Conservation (phyloP, 2,113 vertebrate species). For the Piprites chloris region DNA sequence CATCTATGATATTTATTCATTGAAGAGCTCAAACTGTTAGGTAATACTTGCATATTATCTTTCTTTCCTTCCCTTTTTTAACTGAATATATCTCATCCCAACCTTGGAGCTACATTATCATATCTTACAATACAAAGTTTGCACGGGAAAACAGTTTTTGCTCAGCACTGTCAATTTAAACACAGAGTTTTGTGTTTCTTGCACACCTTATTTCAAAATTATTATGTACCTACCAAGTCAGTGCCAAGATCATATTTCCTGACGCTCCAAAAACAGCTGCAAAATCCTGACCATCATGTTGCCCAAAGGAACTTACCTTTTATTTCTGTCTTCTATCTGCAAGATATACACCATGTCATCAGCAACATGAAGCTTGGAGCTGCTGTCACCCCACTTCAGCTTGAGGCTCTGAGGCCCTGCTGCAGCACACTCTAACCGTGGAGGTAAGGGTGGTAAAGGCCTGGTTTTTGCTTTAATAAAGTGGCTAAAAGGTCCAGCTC, state of each 20-base stretch:
- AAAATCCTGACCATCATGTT: background rate
- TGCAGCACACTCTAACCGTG: conserved; percentile 90
- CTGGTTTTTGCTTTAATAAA: conserved; percentile 86
- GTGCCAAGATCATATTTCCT: background rate
- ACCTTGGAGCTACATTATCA: background rate
- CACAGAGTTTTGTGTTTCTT: background rate
- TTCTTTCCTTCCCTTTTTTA: background rate
- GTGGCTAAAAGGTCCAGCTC: conserved; percentile 86
- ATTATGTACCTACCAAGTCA: background rate
- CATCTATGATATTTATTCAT: conserved; percentile 2
- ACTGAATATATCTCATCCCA: background rate
- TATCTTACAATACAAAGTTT: background rate
- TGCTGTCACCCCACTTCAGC: conserved; percentile 93
- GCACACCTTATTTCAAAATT: background rate
- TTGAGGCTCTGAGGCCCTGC: conserved; percentile 96
- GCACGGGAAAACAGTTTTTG: background rate
- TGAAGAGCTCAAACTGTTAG: background rate
- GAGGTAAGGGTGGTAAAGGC: conserved; percentile 89
- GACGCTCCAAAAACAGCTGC: background rate
- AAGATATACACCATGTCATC: conserved; percentile 88
- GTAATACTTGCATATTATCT: background rate
- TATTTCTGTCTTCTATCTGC: conserved; percentile 93
- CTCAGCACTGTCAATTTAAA: background rate
- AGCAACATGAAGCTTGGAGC: conserved; percentile 72
- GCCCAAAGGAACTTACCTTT: conserved; percentile 75